A percentile compares a stretch with the other conserved stretches of the same genome.
These are phyloP conservation scores for Argyra leucocephala DNA, from an alignment of 2,888 invertebrate species.

Conservation along the genomic window DNA sequence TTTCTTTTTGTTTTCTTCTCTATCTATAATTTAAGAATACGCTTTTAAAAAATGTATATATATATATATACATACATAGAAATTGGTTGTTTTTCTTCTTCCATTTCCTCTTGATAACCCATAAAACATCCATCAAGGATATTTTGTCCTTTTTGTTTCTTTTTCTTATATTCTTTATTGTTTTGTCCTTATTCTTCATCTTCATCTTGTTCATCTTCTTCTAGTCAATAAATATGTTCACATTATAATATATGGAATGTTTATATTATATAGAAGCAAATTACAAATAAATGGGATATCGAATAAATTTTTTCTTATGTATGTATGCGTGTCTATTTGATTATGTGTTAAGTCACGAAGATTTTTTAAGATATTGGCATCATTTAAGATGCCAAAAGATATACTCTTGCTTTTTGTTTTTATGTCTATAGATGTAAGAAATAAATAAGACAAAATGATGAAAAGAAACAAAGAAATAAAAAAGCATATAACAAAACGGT, in stretches of 20 bases:
- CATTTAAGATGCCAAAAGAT: conserved; percentile 6
- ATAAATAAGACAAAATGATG: conserved; percentile 1
- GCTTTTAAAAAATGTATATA: too few species aligned
- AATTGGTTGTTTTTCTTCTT: not conserved
- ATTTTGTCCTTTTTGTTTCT: not conserved
- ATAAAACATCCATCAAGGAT: not conserved
- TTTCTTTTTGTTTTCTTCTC: not conserved
- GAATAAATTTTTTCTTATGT: not conserved
- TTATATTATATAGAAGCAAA: too few species aligned
- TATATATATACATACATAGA: too few species aligned
- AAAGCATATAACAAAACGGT: conserved; percentile 13
- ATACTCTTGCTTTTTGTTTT: not conserved
- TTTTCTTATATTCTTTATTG: not conserved
- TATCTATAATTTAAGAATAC: not conserved
- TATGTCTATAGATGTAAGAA: not conserved
- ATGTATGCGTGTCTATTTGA: not conserved
- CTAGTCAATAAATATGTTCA: not conserved
- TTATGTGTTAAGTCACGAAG: not conserved
- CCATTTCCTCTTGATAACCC: not conserved
- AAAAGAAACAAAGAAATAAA: conserved; percentile 1
- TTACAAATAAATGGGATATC: too few species aligned
- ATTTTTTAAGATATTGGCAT: conserved; percentile 3
- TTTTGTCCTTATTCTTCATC: not conserved
- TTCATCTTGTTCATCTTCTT: not conserved
- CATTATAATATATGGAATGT: not conserved